Evolutionary conservation across 1,140 invertebrate species (phyloP).

Genomic region (Matsumurasca onukii): DNA sequence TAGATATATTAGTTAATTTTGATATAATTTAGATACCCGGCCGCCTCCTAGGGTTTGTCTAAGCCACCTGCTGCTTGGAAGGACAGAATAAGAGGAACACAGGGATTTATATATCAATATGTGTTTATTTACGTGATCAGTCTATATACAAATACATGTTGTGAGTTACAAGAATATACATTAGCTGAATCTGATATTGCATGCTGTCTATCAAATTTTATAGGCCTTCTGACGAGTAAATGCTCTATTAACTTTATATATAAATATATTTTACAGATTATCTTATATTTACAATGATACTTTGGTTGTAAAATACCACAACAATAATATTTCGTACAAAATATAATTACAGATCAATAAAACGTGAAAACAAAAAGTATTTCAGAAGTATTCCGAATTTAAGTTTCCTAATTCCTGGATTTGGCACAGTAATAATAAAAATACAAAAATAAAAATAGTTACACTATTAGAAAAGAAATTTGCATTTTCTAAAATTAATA

Average conservation of each 20-base stretch:
- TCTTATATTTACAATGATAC: conserved; percentile 17
- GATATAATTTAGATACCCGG: too few relatives aligned
- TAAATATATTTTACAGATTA: conserved; percentile 19
- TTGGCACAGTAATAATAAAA: background rate
- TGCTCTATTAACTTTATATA: conserved; percentile 15
- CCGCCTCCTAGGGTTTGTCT: too few relatives aligned
- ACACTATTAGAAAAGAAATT: background rate
- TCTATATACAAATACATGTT: conserved; percentile 28
- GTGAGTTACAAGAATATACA: conserved; percentile 31
- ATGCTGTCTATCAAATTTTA: background rate
- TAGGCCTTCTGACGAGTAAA: background rate
- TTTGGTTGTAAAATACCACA: conserved; percentile 26
- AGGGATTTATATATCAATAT: conserved; percentile 31
- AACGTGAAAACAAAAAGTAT: conserved; percentile 12
- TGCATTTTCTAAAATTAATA: background rate
- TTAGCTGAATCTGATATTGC: conserved; percentile 10
- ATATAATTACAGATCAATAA: background rate
- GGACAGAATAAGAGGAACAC: too few relatives aligned
- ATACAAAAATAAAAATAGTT: background rate
- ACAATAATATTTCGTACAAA: background rate
- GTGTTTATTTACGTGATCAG: conserved; percentile 28
- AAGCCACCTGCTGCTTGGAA: too few relatives aligned
- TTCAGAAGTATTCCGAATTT: background rate
- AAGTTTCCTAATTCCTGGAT: background rate
- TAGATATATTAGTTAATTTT: too few relatives aligned